phyloP scores from a whole-genome alignment of 2,113 vertebrate genomes.

The Empidonax traillii region DNA sequence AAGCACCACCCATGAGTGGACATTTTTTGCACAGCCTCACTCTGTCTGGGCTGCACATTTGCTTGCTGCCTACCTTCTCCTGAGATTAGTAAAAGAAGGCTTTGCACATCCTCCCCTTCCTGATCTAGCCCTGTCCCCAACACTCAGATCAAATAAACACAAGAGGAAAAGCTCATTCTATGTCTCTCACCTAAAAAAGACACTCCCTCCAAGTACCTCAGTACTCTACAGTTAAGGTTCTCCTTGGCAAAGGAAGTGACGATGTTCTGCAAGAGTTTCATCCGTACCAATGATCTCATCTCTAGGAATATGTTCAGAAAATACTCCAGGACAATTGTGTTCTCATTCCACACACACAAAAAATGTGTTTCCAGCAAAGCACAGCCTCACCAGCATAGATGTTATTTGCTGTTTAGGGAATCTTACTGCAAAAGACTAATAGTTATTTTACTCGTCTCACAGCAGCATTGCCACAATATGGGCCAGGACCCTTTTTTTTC shows the following conservation, averaged over 20 bases:
- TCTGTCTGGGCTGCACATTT: background rate
- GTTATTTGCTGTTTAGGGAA: background rate
- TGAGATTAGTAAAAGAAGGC: background rate
- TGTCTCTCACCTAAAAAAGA: background rate
- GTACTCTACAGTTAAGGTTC: background rate
- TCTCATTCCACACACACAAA: background rate
- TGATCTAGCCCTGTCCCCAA: background rate
- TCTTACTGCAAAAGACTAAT: conserved; percentile 2
- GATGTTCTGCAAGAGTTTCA: background rate
- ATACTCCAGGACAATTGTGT: background rate
- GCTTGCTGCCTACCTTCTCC: background rate
- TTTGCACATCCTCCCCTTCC: background rate
- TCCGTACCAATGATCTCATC: background rate
- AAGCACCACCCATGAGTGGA: background rate
- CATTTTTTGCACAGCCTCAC: background rate
- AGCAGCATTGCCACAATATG: background rate
- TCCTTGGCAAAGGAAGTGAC: background rate
- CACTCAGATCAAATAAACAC: background rate
- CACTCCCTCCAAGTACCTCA: background rate
- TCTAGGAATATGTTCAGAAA: background rate
- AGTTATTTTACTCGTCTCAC: background rate
- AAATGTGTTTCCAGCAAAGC: background rate
- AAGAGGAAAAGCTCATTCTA: background rate
- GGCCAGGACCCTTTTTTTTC: background rate
- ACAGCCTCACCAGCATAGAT: background rate